phyloP scores from a whole-genome alignment of 2,888 invertebrate genomes.

The Holacanthella duospinosa region DNA sequence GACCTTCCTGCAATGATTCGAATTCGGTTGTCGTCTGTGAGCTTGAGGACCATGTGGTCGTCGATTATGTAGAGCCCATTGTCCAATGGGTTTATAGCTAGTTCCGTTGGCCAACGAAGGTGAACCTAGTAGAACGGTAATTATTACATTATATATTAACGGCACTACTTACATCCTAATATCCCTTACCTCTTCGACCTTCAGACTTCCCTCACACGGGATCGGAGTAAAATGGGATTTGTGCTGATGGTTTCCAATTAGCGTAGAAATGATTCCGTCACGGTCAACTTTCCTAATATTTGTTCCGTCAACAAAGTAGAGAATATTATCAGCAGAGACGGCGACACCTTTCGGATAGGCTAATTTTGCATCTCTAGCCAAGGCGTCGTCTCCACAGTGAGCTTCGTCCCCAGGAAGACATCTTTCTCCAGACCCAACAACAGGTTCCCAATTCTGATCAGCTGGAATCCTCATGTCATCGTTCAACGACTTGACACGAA shows the following conservation, averaged over 20 bases:
- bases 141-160: not conserved
- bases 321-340: constrained; percentile 77
- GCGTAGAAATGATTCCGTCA: constrained; percentile 82
- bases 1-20: constrained; percentile 89
- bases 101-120: constrained; percentile 88
- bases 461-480: constrained; percentile 62
- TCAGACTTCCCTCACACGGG: constrained; percentile 79
- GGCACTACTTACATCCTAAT: not conserved
- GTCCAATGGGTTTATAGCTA: constrained; percentile 87
- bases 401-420: constrained; percentile 88
- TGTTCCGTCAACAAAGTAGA: constrained; percentile 93
- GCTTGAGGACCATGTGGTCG: constrained; percentile 84
- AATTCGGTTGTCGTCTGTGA: constrained; percentile 81
- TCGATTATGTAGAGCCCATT: constrained; percentile 92
- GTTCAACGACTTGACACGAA: constrained; percentile 68
- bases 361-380: constrained; percentile 83
- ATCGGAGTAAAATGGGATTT: constrained; percentile 88
- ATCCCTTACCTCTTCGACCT: constrained; percentile 60
- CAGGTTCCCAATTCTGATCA: constrained; percentile 86
- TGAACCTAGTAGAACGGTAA: constrained; percentile 51
- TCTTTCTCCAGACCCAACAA: constrained; percentile 87
- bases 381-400: constrained; percentile 89
- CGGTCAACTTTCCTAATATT: constrained; percentile 86
- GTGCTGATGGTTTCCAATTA: constrained; percentile 86
- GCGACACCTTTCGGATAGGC: constrained; percentile 90